Conservation (phyloP, 2,888 invertebrate species). For the Panorpa germanica region DNA sequence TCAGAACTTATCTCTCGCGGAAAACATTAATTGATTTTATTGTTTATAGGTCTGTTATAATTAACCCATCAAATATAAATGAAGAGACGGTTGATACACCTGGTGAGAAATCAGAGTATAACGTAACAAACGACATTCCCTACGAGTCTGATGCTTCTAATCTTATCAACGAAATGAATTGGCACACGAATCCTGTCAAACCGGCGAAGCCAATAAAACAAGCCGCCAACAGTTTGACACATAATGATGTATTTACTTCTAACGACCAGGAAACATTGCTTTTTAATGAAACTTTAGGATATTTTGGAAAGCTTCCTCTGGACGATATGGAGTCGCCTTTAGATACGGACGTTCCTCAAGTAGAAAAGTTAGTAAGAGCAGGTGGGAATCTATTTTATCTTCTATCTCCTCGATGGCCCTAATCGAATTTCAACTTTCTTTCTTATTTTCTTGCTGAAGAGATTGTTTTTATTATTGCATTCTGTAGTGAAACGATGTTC, state of each 20-base stretch:
- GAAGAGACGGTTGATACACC: neutral
- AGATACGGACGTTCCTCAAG: constrained; percentile 29
- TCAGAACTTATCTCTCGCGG: too few relatives aligned
- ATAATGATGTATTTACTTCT: too few relatives aligned
- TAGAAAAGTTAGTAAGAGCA: constrained; percentile 35
- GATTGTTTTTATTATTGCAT: constrained; percentile 3
- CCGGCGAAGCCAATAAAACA: neutral
- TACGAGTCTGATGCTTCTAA: too few relatives aligned
- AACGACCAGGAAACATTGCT: too few relatives aligned
- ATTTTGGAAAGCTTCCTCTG: constrained; percentile 3
- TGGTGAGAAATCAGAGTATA: too few relatives aligned
- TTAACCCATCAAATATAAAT: too few relatives aligned
- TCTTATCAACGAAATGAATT: too few relatives aligned
- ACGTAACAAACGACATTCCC: too few relatives aligned
- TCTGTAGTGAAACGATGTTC: constrained; percentile 21
- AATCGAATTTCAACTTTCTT: neutral
- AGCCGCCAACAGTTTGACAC: neutral
- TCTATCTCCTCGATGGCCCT: neutral
- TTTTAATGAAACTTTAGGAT: constrained; percentile 5
- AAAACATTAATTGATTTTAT: too few relatives aligned
- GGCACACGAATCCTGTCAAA: too few relatives aligned
- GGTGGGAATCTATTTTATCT: constrained; percentile 22
- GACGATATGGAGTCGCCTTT: constrained; percentile 14
- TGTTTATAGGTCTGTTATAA: too few relatives aligned
- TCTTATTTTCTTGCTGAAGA: too few relatives aligned